These are phyloP conservation scores for Megastigmus dorsalis DNA, from an alignment of 2,888 invertebrate genomes.

Conservation along the genomic window DNA sequence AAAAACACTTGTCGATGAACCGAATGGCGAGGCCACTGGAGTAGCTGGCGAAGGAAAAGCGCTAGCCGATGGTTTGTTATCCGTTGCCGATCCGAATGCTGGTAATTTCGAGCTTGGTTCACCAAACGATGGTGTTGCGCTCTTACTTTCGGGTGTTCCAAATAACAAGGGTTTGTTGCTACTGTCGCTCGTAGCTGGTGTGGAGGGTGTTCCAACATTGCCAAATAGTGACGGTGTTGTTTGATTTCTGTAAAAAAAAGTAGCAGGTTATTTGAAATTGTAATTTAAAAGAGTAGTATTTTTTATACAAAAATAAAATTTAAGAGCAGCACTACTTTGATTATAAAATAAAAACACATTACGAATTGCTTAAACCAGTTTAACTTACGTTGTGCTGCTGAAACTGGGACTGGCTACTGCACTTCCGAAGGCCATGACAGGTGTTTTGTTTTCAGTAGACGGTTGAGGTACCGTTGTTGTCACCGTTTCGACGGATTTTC, in stretches of 20 bases:
- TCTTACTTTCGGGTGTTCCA: conserved; percentile 57
- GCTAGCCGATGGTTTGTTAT: conserved; percentile 27
- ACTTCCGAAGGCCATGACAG: conserved; percentile 48
- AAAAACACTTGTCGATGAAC: conserved; percentile 50
- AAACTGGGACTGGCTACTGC: conserved; percentile 25
- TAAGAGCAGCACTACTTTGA: no score
- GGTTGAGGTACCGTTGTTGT: neutral
- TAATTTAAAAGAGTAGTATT: neutral
- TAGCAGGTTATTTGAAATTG: neutral
- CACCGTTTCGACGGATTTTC: conserved; percentile 17
- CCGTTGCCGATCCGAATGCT: conserved; percentile 57
- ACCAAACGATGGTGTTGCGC: conserved; percentile 58
- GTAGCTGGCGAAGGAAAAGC: neutral
- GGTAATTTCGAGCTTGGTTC: conserved; percentile 58
- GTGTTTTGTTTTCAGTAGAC: conserved; percentile 37
- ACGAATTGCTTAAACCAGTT: neutral
- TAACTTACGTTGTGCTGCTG: conserved; percentile 29
- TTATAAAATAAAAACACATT: no score
- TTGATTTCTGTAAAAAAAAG: conserved; percentile 34
- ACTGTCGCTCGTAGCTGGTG: conserved; percentile 2
- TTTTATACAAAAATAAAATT: neutral
- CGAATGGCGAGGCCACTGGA: conserved; percentile 29
- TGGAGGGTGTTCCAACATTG: conserved; percentile 1
- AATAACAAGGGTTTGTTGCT: conserved; percentile 58
- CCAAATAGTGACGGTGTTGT: conserved; percentile 44